Base-by-base conservation (phyloP, 2,797 vertebrate species). In the Chrosomus eos region DNA sequence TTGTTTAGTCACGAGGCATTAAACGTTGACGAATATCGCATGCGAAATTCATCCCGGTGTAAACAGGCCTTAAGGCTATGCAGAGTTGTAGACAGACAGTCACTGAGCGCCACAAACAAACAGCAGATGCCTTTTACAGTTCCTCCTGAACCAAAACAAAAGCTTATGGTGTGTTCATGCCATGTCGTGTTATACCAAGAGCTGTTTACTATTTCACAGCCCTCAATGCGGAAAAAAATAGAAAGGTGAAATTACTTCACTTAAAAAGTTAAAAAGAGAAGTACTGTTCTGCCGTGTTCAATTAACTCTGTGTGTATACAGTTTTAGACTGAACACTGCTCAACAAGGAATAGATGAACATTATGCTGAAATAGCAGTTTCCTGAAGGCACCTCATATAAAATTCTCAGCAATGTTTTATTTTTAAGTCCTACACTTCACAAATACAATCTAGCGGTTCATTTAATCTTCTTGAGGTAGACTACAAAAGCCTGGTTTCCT, bases 331-430 rank as follows among this genome's bases (percentile, higher is more conserved):
- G 19, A 72, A 72, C 53, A 53, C 78, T 48, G 8, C 58, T 48
- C 28, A 82, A 74, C 70, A 66, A 21, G 38, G 9, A 82, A 62
- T 58, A 82, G 14, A 82, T 74, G 21, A 33, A 36, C 33, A n/a
- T 66, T 38, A 51, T 4, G 1, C 28, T 40, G n/a, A 83, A 75
- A 75, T 83, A 51, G 45, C 58, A 66, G 43, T 21, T 82, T 51
- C 23, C 60, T 53, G 3, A 83, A 67, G 71, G 45, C 81, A 66
- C 3, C 31, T 75, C 16, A 1, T 31, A 3, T 11, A 38, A 66
- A 75, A 64, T 7, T 21, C 28, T n/a, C 7, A n/a, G 40, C n/a
- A 0, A 26, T n/a, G 40, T 45, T 45, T 13, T 45, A 14, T 51
- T 80, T 80, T 16, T 1, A 70, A 81, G 26, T 26, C 33, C 3